Percentiles rank a stretch among this genome's conserved stretches.
These are phyloP conservation scores for Holothuria scabra DNA, from an alignment of 53 echinoderm and acorn worm species.

Conservation along the genomic window DNA sequence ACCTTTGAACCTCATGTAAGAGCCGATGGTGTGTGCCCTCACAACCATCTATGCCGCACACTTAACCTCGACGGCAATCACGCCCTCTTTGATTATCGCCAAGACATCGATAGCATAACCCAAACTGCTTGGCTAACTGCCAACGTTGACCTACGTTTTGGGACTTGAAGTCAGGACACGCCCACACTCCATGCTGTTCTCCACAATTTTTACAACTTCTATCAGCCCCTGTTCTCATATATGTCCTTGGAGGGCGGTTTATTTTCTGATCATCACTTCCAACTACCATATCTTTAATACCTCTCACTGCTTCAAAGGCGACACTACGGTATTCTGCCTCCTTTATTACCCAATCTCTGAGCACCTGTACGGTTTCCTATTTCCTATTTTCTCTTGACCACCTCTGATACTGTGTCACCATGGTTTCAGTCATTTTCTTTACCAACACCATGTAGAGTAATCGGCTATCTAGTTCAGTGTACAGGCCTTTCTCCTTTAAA, in stretches of 20 bases:
- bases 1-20: too few relatives aligned
- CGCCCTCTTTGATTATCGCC: conserved; percentile 28
- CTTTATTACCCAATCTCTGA: not conserved
- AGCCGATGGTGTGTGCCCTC: too few relatives aligned
- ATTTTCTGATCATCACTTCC: not conserved
- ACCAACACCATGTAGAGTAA: conserved; percentile 9
- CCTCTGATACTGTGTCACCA: conserved; percentile 33
- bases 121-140: not conserved
- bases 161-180: not conserved
- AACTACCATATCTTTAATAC: not conserved
- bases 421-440: conserved; percentile 37
- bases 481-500: conserved; percentile 26
- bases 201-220: too few relatives aligned
- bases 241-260: not conserved
- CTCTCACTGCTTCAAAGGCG: not conserved
- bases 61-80: conserved; percentile 3
- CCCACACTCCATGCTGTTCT: conserved; percentile 15
- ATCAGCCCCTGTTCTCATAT: not conserved
- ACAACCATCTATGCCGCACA: conserved; percentile 33
- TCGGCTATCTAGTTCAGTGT: conserved; percentile 20
- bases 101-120: not conserved
- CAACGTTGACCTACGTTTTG: not conserved
- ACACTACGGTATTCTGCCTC: too few relatives aligned
- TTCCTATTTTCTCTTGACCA: not conserved
- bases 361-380: not conserved